phyloP scores from a whole-genome alignment of 1,140 invertebrate genomes.

The Planococcus citri region DNA sequence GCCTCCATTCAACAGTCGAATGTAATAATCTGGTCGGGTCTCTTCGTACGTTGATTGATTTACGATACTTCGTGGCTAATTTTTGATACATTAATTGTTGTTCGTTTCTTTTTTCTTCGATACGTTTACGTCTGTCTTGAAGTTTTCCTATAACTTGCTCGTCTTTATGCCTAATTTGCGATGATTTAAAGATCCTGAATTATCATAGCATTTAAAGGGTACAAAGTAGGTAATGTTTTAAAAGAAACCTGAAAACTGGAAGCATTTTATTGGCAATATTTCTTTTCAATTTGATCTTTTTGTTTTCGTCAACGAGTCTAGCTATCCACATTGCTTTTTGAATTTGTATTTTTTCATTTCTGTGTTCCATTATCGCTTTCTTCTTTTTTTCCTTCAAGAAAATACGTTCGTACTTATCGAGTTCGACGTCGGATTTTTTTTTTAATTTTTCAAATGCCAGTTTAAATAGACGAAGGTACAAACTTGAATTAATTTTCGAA shows the following conservation, averaged over 20 bases:
- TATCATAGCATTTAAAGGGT: too few relatives aligned
- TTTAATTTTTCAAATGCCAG: too few relatives aligned
- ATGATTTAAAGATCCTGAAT: too few relatives aligned
- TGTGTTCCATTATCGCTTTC: not conserved
- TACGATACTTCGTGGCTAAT: not conserved
- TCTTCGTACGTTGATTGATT: not conserved
- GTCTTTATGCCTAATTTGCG: not conserved
- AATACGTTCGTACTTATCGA: too few relatives aligned
- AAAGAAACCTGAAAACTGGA: not conserved
- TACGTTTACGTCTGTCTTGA: not conserved
- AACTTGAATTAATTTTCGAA: not conserved
- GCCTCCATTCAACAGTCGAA: constrained; percentile 2
- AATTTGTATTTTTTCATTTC: not conserved
- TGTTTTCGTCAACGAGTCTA: not conserved
- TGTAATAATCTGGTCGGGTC: not conserved
- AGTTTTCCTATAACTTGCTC: not conserved
- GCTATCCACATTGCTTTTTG: not conserved
- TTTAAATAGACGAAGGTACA: not conserved
- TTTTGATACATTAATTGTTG: not conserved
- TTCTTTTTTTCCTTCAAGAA: not conserved
- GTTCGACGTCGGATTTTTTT: too few relatives aligned
- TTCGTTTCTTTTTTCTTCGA: not conserved
- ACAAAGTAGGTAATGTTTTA: too few relatives aligned
- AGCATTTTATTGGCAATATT: not conserved
- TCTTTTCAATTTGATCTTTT: not conserved